Evolutionary conservation across 2,797 vertebrate genomes (phyloP).

Genomic region (Hybognathus amarus): DNA sequence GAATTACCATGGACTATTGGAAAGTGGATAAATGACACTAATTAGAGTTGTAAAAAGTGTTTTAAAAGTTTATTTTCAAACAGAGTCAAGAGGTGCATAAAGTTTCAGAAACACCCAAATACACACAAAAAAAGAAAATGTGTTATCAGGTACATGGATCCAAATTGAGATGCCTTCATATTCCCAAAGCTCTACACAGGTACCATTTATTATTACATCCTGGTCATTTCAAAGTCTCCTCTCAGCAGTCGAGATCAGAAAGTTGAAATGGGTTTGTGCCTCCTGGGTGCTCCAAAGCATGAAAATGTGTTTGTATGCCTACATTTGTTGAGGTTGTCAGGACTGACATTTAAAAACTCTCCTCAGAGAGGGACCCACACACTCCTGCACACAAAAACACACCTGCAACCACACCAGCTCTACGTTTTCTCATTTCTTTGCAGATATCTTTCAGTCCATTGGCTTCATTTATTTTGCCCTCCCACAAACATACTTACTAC

Average conservation of each 20-base stretch:
- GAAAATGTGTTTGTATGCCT: constrained; percentile 57
- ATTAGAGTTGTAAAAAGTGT: background rate
- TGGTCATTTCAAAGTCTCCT: constrained; percentile 42
- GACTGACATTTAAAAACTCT: constrained; percentile 60
- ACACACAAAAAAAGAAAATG: background rate
- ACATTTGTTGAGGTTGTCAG: constrained; percentile 60
- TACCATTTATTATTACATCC: constrained; percentile 44
- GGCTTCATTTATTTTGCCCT: constrained; percentile 29
- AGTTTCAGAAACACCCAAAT: background rate
- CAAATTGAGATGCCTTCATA: constrained; percentile 17
- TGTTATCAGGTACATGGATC: constrained; percentile 7
- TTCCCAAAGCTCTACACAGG: constrained; percentile 20
- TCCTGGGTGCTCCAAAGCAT: constrained; percentile 52
- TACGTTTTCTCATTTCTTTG: constrained; percentile 44
- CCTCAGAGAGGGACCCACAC: constrained; percentile 35
- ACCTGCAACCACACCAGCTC: constrained; percentile 46
- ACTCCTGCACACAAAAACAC: constrained; percentile 23
- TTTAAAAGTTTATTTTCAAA: background rate
- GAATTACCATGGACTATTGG: background rate
- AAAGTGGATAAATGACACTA: background rate
- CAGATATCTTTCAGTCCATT: constrained; percentile 23
- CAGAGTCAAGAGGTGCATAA: background rate
- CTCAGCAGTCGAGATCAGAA: constrained; percentile 41
- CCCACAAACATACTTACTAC: constrained; percentile 33
- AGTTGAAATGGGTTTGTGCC: constrained; percentile 55